These are phyloP conservation scores for Cygnus olor DNA, from an alignment of 2,797 vertebrate species.

Conservation along the genomic window DNA sequence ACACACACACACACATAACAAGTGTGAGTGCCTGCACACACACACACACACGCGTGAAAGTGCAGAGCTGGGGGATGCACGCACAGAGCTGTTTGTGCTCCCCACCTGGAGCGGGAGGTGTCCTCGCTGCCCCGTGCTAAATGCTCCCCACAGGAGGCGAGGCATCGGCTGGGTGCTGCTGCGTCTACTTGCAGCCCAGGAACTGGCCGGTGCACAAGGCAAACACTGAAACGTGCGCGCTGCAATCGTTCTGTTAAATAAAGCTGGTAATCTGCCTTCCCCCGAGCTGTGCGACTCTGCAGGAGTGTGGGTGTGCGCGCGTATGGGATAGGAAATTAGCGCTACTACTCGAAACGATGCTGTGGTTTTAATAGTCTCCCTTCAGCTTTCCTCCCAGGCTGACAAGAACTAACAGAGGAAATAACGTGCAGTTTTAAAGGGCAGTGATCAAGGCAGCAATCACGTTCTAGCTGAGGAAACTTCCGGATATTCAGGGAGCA, in stretches of 20 bases:
- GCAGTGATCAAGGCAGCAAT: not conserved
- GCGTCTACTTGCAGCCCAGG: not conserved
- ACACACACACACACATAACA: not conserved
- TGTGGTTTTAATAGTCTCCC: not conserved
- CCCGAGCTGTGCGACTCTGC: not conserved
- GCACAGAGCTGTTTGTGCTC: not conserved
- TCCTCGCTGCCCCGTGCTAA: not conserved
- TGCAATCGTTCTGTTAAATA: not conserved
- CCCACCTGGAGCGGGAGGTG: not conserved
- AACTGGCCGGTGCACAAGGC: not conserved
- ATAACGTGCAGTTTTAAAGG: not conserved
- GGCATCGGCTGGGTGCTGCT: not conserved
- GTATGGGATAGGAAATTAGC: not conserved
- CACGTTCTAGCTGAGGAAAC: not conserved
- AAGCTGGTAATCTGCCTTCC: not conserved
- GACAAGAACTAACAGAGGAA: constrained; percentile 2
- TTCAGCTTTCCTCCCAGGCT: not conserved
- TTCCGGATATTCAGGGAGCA: not conserved
- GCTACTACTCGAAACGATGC: not conserved
- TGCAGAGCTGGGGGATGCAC: not conserved
- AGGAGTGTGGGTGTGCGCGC: not conserved
- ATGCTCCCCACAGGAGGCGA: not conserved
- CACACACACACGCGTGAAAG: not conserved
- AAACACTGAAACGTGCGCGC: not conserved
- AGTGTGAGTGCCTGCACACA: not conserved